Evolutionary conservation across 2,113 vertebrate genomes (phyloP).

Genomic region (Nesogale talazaci): DNA sequence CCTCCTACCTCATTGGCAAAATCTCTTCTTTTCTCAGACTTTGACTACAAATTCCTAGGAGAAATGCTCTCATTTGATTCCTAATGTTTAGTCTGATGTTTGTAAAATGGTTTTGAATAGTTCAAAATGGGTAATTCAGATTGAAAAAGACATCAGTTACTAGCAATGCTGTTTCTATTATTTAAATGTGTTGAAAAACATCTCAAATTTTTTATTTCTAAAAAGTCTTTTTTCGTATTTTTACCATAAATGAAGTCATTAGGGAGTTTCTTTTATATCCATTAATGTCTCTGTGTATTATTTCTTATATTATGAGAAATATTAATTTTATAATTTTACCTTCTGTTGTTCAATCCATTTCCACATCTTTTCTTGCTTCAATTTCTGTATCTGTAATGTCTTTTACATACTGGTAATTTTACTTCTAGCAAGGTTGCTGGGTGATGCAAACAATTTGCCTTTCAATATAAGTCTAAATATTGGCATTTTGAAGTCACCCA

Average conservation of each 20-base stretch:
- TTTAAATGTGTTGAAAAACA: background rate
- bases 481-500: background rate
- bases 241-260: background rate
- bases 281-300: background rate
- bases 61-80: background rate
- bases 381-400: background rate
- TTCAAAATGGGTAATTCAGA: background rate
- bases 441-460: background rate
- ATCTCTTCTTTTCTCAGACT: background rate
- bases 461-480: background rate
- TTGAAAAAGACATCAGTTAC: background rate
- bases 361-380: background rate
- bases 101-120: background rate
- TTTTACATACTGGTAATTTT: background rate
- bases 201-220: background rate
- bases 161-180: background rate
- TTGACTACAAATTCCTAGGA: background rate
- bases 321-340: background rate
- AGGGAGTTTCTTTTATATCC: background rate
- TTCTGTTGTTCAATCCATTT: background rate
- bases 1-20: too few relatives aligned
- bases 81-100: background rate
- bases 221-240: background rate
- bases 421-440: background rate
- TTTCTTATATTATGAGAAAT: background rate